phyloP scores from a whole-genome alignment of 2,113 vertebrate genomes.

The Odocoileus virginianus region DNA sequence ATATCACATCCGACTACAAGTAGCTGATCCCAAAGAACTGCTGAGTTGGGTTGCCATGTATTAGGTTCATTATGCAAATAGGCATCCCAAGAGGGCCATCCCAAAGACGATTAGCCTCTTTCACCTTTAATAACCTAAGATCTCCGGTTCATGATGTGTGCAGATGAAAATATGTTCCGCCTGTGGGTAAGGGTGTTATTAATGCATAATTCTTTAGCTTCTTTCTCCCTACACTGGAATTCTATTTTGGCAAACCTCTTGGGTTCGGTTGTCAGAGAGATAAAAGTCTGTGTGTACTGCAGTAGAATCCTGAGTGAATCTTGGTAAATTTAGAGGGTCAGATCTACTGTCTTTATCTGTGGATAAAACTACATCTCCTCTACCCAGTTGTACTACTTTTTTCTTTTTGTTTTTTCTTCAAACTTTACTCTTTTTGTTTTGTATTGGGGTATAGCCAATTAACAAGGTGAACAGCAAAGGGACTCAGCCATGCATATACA shows the following conservation, averaged over 20 bases:
- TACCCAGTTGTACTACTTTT: not conserved
- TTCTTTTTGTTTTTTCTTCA: not conserved
- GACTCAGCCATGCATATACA: not conserved
- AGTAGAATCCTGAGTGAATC: slow-evolving; percentile 50
- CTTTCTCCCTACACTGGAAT: not conserved
- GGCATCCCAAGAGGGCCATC: not conserved
- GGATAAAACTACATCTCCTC: not conserved
- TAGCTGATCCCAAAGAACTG: slow-evolving; percentile 72
- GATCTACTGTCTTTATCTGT: not conserved
- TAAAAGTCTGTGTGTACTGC: slow-evolving; percentile 43
- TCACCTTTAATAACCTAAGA: slow-evolving; percentile 69
- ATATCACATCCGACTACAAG: slow-evolving; percentile 45
- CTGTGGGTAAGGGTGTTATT: slow-evolving; percentile 54
- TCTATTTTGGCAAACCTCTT: slow-evolving; percentile 61
- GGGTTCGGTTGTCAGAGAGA: slow-evolving; percentile 59
- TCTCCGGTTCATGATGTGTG: slow-evolving; percentile 12
- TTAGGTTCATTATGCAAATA: slow-evolving; percentile 71
- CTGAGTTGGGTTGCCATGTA: slow-evolving; percentile 61
- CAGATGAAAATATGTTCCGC: slow-evolving; percentile 58
- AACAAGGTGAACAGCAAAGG: not conserved
- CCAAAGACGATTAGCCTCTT: slow-evolving; percentile 56
- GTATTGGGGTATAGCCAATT: not conserved
- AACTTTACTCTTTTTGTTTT: not conserved
- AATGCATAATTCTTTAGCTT: slow-evolving; percentile 47
- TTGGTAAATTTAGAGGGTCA: slow-evolving; percentile 23